Base-by-base conservation (phyloP, 1,140 invertebrate genomes). In the Drosophila dunni region DNA sequence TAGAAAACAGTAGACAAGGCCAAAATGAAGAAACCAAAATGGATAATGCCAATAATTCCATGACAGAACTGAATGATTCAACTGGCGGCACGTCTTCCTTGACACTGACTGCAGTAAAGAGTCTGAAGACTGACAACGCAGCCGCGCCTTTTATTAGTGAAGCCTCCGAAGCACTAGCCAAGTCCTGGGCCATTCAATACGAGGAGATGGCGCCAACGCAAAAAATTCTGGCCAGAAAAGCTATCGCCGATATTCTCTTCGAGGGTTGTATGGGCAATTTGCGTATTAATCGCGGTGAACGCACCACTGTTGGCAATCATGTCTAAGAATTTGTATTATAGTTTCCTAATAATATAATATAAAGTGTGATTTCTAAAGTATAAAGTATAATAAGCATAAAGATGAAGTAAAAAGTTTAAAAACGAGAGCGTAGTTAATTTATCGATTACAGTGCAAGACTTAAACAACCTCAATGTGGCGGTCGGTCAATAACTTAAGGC, bases 251-350 rank as follows among this genome's bases (percentile, higher is more conserved):
- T 48, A 91, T 91, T 29, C 75, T 91, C 1, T 91, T 91, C 10
- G 86, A 91, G 9, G 90, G 83, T 24, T 91, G 90, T 60, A 88
- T 91, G 86, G 86, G 90, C n/a, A 89, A 91, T 34, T 67, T 91
- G 45, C 77, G 86, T 7, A 71, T 88, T 9, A 89, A 88, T 62
- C 84, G 84, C 29, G 69, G 68, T 4, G 82, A 88, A 17, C 58
- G 67, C 0, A 64, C 34, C 11, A 63, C 63, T 3, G 75, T 88
- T 5, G 77, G 67, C 6, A 89, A 88, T 61, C 48, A 61, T 34
- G 13, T 17, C 6, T 48, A 17, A 33, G 44, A 34, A 38, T 33
- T 17, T 48, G 15, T 29, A 50, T 34, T 61, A 15, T 29, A 33
- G 29, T 38, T 36, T 50, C n/a, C 9, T n/a, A 54, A 6, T n/a